Conservation (phyloP, 2,888 invertebrate genomes). For the Alitta virens region DNA sequence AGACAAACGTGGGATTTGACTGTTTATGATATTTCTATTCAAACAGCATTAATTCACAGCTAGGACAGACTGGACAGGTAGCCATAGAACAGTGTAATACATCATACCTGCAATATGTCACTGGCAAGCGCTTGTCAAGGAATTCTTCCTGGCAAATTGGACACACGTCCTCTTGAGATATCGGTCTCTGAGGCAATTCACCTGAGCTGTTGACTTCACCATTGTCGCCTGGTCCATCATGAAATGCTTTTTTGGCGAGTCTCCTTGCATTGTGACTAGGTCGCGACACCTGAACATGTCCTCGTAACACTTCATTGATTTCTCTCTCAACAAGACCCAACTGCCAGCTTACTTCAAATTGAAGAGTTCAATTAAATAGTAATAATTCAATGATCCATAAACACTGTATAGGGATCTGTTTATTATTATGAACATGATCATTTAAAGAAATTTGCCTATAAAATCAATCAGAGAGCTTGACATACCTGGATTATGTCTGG, state of each 20-base stretch:
- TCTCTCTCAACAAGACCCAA: constrained; percentile 55
- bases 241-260: constrained; percentile 14
- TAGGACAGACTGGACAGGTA: too few species aligned
- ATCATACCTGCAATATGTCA: constrained; percentile 58
- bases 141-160: constrained; percentile 58
- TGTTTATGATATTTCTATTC: too few species aligned
- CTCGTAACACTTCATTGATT: constrained; percentile 50
- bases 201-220: not conserved
- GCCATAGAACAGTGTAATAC: too few species aligned
- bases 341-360: constrained; percentile 54
- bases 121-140: constrained; percentile 48
- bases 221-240: not conserved
- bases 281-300: constrained; percentile 29
- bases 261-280: constrained; percentile 10
- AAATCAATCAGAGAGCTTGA: too few species aligned
- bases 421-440: too few species aligned
- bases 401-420: too few species aligned
- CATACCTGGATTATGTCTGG: constrained; percentile 47
- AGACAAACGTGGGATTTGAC: too few species aligned
- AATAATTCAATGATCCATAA: too few species aligned
- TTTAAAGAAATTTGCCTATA: too few species aligned
- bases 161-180: constrained; percentile 54
- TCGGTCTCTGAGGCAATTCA: constrained; percentile 41
- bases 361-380: too few species aligned
- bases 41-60: too few species aligned